phyloP scores from a whole-genome alignment of 2,888 invertebrate species.

The Heliconius aoede region DNA sequence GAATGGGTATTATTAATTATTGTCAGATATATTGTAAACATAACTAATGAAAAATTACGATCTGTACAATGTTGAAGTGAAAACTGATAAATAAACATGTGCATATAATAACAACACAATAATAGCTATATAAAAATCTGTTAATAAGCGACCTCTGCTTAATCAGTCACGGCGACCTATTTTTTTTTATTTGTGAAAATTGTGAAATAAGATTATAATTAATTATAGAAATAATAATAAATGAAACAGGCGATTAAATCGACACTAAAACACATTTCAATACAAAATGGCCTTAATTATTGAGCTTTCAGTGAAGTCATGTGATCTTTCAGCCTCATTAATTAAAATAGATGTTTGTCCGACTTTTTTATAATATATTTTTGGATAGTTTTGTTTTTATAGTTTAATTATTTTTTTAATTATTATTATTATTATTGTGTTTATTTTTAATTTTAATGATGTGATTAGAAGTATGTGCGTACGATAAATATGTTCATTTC shows the following conservation, averaged over 20 bases:
- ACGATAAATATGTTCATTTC: no score
- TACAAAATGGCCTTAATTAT: conserved; percentile 1
- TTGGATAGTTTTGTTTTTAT: no score
- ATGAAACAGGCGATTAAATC: background rate
- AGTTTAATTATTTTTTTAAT: conserved; percentile 3
- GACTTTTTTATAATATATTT: conserved; percentile 2
- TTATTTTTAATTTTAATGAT: no score
- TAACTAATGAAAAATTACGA: no score
- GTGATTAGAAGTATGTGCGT: no score
- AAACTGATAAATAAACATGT: background rate
- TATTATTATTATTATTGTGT: no score
- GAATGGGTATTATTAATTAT: no score
- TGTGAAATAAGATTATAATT: background rate
- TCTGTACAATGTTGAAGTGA: background rate
- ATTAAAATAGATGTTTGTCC: background rate
- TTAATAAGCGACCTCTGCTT: background rate
- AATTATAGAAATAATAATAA: background rate
- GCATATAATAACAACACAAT: background rate
- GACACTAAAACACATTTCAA: background rate
- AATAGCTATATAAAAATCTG: background rate
- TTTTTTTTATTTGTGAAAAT: background rate
- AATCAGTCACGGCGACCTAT: no score
- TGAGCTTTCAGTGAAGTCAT: conserved; percentile 9
- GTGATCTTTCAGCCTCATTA: background rate
- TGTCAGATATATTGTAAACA: no score